Evolutionary conservation across 64 coral and sea anemone genomes (phyloP), one percentile per base, ranked within the genome.

Genomic region (Porites lutea): DNA sequence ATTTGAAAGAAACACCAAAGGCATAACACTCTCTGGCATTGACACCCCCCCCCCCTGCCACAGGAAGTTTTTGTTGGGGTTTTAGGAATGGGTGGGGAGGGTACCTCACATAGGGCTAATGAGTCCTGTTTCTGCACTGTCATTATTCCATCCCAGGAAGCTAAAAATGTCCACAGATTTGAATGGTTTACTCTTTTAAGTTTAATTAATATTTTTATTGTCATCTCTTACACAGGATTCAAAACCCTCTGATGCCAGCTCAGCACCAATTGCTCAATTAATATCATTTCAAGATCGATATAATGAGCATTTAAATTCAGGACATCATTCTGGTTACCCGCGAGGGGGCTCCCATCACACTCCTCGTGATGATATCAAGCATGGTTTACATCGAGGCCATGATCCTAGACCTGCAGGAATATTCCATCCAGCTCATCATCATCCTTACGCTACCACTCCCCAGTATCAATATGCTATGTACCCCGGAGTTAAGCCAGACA

Each of bases 181-280:
- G 4, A 7, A 7, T 57, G 54, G 3, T 6, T 9, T 11, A 11
- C 53, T 7, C 53, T 55, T 7, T 55, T 16, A 67, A 16, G 7
- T 19, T 13, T 19, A 6, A 19, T 16, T 67, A 67, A 5, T 2
- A 65, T 13, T 65, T 19, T 59, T 63, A 59, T 8, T 54, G 47
- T 71, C 22, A 45, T 77, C 13, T 73, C 7, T 79, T 43, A 6
- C 20, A 12, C 69, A 97, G 92, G 92, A 97, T 82, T 82, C 92
- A 65, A 97, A 97, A 88, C 84, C 92, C 19, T 80, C 95, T 37
- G 89, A 90, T 88, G 87, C 95, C 15, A 94, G 88, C 64, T 83
- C 87, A 47, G 95, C 95, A 46, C 95, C 95, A 59, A 94, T 97
- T 75, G 95, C 95, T 27, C 95, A 91, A 64, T 74, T 97, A n/a